A percentile compares a stretch with the other conserved stretches of the same genome.
Evolutionary conservation across 2,797 vertebrate genomes (phyloP).

Genomic region (Buceros bicornis): DNA sequence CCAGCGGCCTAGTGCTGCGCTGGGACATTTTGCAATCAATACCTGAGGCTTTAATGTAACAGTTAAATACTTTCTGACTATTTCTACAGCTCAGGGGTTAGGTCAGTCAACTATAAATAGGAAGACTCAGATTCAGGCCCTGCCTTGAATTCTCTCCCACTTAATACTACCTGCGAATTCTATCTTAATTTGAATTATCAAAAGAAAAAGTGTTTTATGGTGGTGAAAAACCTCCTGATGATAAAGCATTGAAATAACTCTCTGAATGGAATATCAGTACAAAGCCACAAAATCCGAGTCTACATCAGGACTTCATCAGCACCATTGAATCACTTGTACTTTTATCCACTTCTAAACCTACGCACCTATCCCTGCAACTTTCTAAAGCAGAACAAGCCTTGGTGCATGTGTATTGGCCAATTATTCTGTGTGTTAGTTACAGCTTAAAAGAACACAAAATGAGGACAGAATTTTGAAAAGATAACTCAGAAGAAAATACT

Average conservation of each 20-base stretch:
- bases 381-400: background rate
- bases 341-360: background rate
- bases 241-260: background rate
- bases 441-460: background rate
- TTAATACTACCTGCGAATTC: background rate
- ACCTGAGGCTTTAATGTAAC: background rate
- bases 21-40: background rate
- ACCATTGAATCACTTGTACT: background rate
- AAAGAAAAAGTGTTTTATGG: background rate
- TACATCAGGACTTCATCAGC: background rate
- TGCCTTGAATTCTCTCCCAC: background rate
- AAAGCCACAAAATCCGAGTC: background rate
- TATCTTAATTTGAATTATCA: background rate
- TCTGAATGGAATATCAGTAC: background rate
- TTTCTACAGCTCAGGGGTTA: background rate
- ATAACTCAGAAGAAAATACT: background rate
- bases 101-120: background rate
- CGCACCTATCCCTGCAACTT: background rate
- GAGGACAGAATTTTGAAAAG: background rate
- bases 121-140: background rate
- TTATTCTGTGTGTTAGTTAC: background rate
- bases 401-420: background rate
- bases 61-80: rapidly evolving
- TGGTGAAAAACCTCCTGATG: background rate
- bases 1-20: background rate